Evolutionary conservation across 2,888 invertebrate species (phyloP), one percentile per base, ranked within the genome.

Genomic region (Cryptocephalus moraei): DNA sequence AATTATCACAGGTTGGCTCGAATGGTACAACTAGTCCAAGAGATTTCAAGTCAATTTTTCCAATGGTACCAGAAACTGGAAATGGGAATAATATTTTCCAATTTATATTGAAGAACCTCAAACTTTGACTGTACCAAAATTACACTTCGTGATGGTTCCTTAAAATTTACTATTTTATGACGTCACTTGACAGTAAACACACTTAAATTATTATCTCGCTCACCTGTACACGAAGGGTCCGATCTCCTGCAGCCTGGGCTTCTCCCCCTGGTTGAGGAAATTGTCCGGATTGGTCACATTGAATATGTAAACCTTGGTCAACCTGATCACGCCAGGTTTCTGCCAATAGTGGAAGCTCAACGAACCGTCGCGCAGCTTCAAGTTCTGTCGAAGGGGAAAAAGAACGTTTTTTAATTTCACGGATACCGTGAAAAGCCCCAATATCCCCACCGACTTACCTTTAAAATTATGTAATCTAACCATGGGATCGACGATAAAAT

Each of bases 321-420:
- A 72, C 49, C 90, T 74, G 54, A 84, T 78, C 9, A 91, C 89
- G 0, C 90, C 90, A 0, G 90, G 90, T 60, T 84, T 82, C 64
- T 90, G 89, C 90, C 90, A 90, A 67, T 90, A 91, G 60, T 88
- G 87, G 73, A 86, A 91, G 67, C 88, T 86, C 39, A 91, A 64
- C 0, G 89, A 88, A 9, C 88, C 87, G 63, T 91, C 91, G 81
- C 86, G 84, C 52, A 91, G 73, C 66, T 82, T 81, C 56, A 90
- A 73, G 75, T 90, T 88, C 90, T 90, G 73, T 22, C 22, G 22
- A 22, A 2, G 22, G 6, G 22, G 6, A n/a, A 69, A 65, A 45
- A 55, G 45, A 54, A 50, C 34, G 34, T 34, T 9, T n/a, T 9
- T 34, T 34, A 34, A n/a, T 34, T n/a, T n/a, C 4, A 36, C 3